Percentiles rank a stretch among this genome's conserved stretches.
Evolutionary conservation across 2,113 vertebrate species (phyloP).

Genomic region (Gobiocypris rarus): DNA sequence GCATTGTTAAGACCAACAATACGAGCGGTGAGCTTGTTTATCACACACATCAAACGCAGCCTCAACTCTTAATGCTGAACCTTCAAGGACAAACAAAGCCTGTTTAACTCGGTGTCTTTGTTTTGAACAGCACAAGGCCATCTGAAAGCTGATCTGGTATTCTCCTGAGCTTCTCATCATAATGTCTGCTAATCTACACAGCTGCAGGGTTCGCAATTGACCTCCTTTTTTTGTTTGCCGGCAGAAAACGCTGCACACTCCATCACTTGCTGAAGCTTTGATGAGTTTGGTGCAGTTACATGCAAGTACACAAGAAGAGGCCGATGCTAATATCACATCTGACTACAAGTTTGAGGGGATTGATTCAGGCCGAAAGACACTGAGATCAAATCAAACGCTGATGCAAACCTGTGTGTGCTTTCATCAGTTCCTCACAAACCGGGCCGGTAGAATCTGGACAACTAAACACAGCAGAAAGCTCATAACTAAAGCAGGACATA

Average conservation of each 20-base stretch:
- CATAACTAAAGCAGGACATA: not conserved
- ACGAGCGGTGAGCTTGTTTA: conserved; percentile 59
- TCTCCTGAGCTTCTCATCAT: conserved; percentile 39
- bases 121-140: conserved; percentile 61
- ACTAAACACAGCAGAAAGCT: not conserved
- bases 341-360: not conserved
- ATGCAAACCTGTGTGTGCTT: not conserved
- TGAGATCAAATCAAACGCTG: not conserved
- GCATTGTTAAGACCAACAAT: conserved; percentile 61
- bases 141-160: conserved; percentile 56
- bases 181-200: conserved; percentile 33
- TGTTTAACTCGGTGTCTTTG: conserved; percentile 54
- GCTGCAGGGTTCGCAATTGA: not conserved
- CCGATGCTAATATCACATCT: not conserved
- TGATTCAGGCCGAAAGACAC: not conserved
- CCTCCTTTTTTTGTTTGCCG: conserved; percentile 27
- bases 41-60: conserved; percentile 71
- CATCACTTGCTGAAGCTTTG: conserved; percentile 9
- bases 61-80: conserved; percentile 68
- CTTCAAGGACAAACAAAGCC: conserved; percentile 76
- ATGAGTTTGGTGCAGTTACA: not conserved
- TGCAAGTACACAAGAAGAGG: not conserved
- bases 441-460: not conserved
- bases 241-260: not conserved
- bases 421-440: not conserved